A percentile compares a stretch with the other conserved stretches of the same genome.
phyloP scores from a whole-genome alignment of 2,888 invertebrate species.

The Octonoba sinensis region DNA sequence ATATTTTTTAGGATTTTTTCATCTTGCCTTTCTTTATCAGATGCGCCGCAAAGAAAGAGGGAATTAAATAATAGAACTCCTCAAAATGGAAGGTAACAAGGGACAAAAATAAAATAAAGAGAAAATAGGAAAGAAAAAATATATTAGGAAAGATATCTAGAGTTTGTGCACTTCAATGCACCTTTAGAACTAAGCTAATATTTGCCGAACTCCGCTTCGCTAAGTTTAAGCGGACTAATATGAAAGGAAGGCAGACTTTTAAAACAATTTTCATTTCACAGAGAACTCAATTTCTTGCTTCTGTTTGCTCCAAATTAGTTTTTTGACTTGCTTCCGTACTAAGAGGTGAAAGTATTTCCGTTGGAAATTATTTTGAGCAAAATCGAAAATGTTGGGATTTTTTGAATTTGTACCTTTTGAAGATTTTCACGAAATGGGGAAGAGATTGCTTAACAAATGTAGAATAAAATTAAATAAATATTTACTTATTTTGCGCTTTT shows the following conservation, averaged over 20 bases:
- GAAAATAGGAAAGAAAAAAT: conserved; percentile 6
- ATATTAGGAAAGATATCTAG: conserved; percentile 44
- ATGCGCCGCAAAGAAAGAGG: not conserved
- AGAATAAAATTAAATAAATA: too few species aligned
- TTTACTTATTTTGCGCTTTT: too few species aligned
- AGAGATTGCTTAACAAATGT: too few species aligned
- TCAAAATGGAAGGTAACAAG: conserved; percentile 17
- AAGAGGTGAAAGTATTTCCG: too few species aligned
- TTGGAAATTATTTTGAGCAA: too few species aligned
- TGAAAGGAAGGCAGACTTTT: conserved; percentile 50
- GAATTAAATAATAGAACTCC: conserved; percentile 50
- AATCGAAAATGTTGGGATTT: too few species aligned
- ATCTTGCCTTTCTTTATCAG: conserved; percentile 3
- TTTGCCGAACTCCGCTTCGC: conserved; percentile 32
- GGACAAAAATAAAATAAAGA: conserved; percentile 17
- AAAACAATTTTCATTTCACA: conserved; percentile 57
- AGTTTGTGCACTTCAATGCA: conserved; percentile 34
- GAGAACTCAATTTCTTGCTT: conserved; percentile 37
- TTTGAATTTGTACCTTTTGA: too few species aligned
- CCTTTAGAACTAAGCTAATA: conserved; percentile 52
- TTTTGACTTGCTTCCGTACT: not conserved
- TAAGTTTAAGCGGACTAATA: conserved; percentile 32
- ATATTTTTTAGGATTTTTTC: conserved; percentile 15
- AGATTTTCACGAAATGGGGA: too few species aligned
- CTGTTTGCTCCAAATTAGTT: conserved; percentile 30